A percentile compares a stretch with the other conserved stretches of the same genome.
Evolutionary conservation across 2,113 vertebrate species (phyloP).

Genomic region (Coracopsis vasa): DNA sequence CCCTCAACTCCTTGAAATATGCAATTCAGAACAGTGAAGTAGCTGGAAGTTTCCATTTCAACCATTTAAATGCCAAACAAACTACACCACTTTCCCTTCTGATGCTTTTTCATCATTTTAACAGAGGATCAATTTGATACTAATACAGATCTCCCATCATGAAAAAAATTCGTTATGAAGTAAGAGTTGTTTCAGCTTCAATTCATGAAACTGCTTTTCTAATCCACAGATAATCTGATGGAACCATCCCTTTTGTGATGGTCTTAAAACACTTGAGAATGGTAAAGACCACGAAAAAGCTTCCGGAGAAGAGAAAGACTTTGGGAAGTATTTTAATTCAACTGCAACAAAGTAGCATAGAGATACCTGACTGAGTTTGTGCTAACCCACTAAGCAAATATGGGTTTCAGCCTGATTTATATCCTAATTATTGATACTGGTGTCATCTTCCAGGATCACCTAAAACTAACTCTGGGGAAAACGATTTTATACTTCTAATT

Average conservation of each 20-base stretch:
- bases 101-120: not conserved
- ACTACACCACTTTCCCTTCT: not conserved
- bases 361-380: not conserved
- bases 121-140: not conserved
- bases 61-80: not conserved
- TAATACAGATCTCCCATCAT: not conserved
- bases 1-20: not conserved
- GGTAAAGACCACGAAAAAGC: not conserved
- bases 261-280: not conserved
- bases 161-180: not conserved
- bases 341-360: not conserved
- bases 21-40: not conserved
- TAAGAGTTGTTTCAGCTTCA: not conserved
- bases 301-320: not conserved
- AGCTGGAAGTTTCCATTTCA: not conserved
- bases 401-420: not conserved
- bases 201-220: not conserved
- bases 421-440: not conserved
- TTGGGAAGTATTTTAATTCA: not conserved
- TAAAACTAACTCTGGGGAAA: not conserved
- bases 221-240: not conserved
- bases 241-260: not conserved
- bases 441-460: not conserved
- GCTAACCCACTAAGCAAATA: not conserved
- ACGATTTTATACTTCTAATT: not conserved